Evolutionary conservation across 2,113 vertebrate genomes (phyloP), one percentile per base, ranked within the genome.

Genomic region (Leucosticte australis): DNA sequence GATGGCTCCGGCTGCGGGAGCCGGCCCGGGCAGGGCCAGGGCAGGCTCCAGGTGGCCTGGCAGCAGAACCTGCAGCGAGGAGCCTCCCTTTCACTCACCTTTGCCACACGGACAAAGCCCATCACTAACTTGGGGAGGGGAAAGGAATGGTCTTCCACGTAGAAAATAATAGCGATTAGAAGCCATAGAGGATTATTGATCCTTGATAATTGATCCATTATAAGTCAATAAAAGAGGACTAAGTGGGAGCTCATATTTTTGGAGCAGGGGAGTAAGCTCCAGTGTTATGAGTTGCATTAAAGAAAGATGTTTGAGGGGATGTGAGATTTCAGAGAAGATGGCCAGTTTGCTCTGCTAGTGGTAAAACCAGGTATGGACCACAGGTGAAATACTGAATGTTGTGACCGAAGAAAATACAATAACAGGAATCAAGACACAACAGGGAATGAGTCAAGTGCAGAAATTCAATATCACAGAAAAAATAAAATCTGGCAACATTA

Each of bases 71-170:
- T 6, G 2, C 5, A 4, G 3, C 0, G 2, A 4, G 9, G 3
- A 44, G 5, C 9, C 1, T n/a, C 3, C 2, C 35, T 50, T 23
- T 27, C 47, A 27, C 11, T 11, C 33, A 11, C 4, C 10, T 70
- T 4, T 39, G 35, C 47, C 18, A 8, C 18, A 16, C 0, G 0
- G 26, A 6, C 1, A 0, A 30, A 3, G 3, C 15, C 6, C 15
- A 19, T 13, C 3, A 1, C 0, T 0, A 3, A 18, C 9, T 1
- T 59, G 21, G 6, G 15, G 8, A 64, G 9, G 8, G 13, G 12
- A 50, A 37, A 7, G 8, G 7, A 28, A 21, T 26, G 22, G 4
- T 68, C 10, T 73, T 60, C 33, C 10, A 49, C 10, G 6, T 26
- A 50, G 30, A 50, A 88, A 80, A 59, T 15, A 26, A 16, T 11